A percentile compares a stretch with the other conserved stretches of the same genome.
These are phyloP conservation scores for Smittia sp. DNA, from an alignment of 2,888 invertebrate species.

Conservation along the genomic window DNA sequence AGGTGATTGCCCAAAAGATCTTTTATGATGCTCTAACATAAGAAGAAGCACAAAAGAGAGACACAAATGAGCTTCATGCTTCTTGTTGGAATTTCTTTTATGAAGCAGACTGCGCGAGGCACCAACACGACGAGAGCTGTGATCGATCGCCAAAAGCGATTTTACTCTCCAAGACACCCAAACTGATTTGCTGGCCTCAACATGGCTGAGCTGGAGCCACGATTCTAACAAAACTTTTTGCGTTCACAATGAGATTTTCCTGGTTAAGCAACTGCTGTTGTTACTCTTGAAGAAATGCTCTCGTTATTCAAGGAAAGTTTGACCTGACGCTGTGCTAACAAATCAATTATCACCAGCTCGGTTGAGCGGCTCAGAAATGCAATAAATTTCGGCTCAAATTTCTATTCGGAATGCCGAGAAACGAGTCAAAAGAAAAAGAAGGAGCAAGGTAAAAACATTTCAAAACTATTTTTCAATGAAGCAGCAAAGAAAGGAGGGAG, in stretches of 20 bases:
- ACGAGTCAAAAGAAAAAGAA: background rate
- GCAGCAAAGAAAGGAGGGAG: background rate
- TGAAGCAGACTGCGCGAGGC: background rate
- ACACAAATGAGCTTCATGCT: conserved; percentile 14
- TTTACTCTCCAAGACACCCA: background rate
- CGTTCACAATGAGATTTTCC: background rate
- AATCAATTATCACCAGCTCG: conserved; percentile 17
- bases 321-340: conserved; percentile 1
- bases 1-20: conserved; percentile 27
- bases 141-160: conserved; percentile 14
- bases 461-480: background rate
- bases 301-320: background rate
- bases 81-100: conserved; percentile 39
- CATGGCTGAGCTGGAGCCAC: background rate
- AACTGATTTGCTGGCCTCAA: background rate
- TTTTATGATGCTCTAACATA: background rate
- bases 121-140: conserved; percentile 17
- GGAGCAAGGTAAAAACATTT: conserved; percentile 1
- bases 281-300: background rate
- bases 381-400: conserved; percentile 18
- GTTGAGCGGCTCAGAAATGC: background rate
- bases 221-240: background rate
- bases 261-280: background rate
- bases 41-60: background rate
- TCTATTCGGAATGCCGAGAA: background rate